Evolutionary conservation across 2,888 invertebrate species (phyloP), one percentile per base, ranked within the genome.

Genomic region (Ctenicera cuprea): DNA sequence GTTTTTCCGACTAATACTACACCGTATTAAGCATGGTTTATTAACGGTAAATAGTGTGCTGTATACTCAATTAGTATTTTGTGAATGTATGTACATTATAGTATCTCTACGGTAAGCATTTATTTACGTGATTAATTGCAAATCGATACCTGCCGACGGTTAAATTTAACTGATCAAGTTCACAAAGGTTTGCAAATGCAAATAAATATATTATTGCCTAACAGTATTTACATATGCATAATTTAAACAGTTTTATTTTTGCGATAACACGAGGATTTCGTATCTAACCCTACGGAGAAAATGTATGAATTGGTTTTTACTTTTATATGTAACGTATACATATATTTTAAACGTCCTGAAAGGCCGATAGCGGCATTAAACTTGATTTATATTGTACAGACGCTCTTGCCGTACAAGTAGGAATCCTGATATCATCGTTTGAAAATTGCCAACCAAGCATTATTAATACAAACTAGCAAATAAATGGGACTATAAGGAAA

Each of bases 321-420:
- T 68, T 67, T 68, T 68, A 45, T 68, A 59, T 43, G 59, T 61
- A 68, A 61, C 67, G 59, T 68, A 68, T 68, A n/a, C n/a, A n/a
- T n/a, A 68, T 59, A 68, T 68, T 68, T 68, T 61, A 68, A 59
- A 68, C 43, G 67, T 41, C 57, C 67, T 68, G 67, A 68, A 68
- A 68, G 67, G 67, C 67, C 57, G 67, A 68, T 68, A 68, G 67
- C 59, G 59, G 67, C 59, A 68, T 68, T 68, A 68, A 68, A 68
- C 67, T 68, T 68, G 67, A 68, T 68, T 68, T 68, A 68, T 68
- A 68, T 68, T 68, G 59, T 68, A 68, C 67, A 68, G 67, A 59
- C 67, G 67, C 59, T 68, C 67, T 68, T 68, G 67, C 41, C 48
- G 67, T 68, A 68, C 67, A 68, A 68, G 67, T 68, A 59, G 67